Base-by-base conservation (phyloP, 2,113 vertebrate species). In the Erythrocebus patas region DNA sequence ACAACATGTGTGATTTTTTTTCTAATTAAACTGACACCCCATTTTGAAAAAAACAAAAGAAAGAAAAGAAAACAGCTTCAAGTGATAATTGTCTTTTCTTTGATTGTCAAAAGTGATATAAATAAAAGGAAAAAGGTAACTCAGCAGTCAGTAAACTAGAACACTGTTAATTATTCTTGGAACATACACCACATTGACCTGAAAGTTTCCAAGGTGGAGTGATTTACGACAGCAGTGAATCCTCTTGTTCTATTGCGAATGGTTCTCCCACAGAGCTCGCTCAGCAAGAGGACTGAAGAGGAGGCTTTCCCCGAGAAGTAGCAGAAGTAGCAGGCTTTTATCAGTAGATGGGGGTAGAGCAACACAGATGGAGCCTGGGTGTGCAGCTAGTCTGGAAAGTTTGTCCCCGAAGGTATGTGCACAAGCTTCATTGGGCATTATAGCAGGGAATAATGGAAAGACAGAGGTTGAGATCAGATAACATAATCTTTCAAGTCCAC, bases 311-410 rank as follows among this genome's bases (percentile, higher is more conserved):
- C 7, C 6, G 64, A 68, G 64, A 32, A 64, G 27, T 32, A 64
- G 75, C 97, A 76, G 99, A 98, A 99, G 81, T 99, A 98, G 94
- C 99, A 97, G 97, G 93, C 79, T 98, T 97, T 97, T 94, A 98
- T 97, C 99, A 98, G 99, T 98, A 99, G 99, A 98, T 99, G 99
- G 99, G 98, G 98, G 98, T 98, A 99, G 98, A 98, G 98, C 96
- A 92, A 95, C 98, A 38, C 59, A 75, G 94, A 99, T 98, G 93
- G 92, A 97, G 40, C 0, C 0, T 0, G 5, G 93, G 87, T 18
- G 40, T 4, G 35, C 70, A 23, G 72, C 57, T 45, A 0, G 22
- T 68, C 32, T 86, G 50, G 61, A 50, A 91, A 93, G 76, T 40
- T 17, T 84, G 83, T 94, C 48, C 93, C 30, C 75, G 85, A 95